Conservation (phyloP, 2,113 vertebrate species). For the Neogale vison region DNA sequence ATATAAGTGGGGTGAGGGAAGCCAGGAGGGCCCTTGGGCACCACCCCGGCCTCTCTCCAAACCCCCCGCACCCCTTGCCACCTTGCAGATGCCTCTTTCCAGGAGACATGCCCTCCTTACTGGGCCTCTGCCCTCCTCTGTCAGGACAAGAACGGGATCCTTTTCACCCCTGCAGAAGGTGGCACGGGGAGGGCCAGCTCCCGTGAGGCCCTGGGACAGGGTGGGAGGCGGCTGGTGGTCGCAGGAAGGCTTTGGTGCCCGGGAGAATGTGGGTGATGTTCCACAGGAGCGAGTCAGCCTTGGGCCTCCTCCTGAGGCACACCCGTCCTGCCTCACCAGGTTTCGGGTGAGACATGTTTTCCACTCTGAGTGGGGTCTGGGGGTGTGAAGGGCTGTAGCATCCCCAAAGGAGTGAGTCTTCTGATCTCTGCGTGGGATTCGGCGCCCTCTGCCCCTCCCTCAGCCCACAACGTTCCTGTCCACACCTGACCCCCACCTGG, state of each 20-base stretch:
- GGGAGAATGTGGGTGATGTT: neutral
- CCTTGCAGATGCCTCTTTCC: neutral
- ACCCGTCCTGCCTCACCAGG: conserved; percentile 29
- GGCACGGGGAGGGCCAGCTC: neutral
- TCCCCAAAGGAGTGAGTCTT: conserved; percentile 20
- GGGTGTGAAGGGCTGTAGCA: neutral
- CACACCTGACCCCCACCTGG: neutral
- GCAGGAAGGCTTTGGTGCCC: neutral
- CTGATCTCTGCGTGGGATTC: conserved; percentile 29
- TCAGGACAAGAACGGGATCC: neutral
- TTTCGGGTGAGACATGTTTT: conserved; percentile 78
- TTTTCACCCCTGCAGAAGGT: neutral
- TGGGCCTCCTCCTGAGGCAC: neutral
- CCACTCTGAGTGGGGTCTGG: conserved; percentile 58
- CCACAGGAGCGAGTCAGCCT: neutral
- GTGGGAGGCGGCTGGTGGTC: neutral
- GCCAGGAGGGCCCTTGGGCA: neutral
- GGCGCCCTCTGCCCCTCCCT: neutral
- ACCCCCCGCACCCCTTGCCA: neutral
- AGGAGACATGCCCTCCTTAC: neutral
- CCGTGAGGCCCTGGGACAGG: neutral
- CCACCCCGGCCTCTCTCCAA: neutral
- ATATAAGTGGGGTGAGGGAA: neutral
- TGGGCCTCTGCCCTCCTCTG: neutral
- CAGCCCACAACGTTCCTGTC: conserved; percentile 15